A percentile compares a stretch with the other conserved stretches of the same genome.
Conservation (phyloP, 1,140 invertebrate genomes). For the Periplaneta americana region DNA sequence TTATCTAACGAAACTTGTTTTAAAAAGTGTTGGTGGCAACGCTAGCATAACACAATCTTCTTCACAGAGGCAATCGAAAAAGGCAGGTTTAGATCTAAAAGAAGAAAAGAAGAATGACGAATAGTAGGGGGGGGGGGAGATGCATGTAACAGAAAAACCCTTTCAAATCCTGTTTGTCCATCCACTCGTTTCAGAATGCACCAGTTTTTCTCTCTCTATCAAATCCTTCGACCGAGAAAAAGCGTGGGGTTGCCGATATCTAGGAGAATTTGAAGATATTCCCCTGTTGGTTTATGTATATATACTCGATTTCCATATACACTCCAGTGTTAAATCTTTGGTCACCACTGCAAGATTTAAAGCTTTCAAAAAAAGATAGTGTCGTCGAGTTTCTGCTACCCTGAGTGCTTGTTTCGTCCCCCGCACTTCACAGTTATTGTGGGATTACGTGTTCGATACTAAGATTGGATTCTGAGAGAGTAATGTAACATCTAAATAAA, state of each 20-base stretch:
- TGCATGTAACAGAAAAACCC: neutral
- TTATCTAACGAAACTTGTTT: neutral
- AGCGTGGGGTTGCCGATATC: too few relatives aligned
- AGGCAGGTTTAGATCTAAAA: neutral
- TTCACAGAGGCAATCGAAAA: neutral
- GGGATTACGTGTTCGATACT: too few relatives aligned
- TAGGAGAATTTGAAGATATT: neutral
- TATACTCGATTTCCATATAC: neutral
- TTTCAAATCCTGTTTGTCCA: neutral
- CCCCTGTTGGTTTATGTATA: neutral
- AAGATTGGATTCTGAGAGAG: too few relatives aligned
- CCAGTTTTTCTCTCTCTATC: neutral
- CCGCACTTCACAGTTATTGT: too few relatives aligned
- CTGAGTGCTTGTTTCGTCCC: too few relatives aligned
- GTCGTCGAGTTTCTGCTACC: too few relatives aligned
- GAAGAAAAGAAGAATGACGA: neutral
- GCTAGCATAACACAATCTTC: too few relatives aligned
- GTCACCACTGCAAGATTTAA: too few relatives aligned
- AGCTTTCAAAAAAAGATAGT: too few relatives aligned
- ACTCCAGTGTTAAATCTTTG: neutral
- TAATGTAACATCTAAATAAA: too few relatives aligned
- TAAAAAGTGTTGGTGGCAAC: neutral
- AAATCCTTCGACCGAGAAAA: neutral
- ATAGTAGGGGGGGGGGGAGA: too few relatives aligned
- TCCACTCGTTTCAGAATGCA: neutral